phyloP scores from a whole-genome alignment of 2,888 invertebrate genomes.

The Campoletis raptor region DNA sequence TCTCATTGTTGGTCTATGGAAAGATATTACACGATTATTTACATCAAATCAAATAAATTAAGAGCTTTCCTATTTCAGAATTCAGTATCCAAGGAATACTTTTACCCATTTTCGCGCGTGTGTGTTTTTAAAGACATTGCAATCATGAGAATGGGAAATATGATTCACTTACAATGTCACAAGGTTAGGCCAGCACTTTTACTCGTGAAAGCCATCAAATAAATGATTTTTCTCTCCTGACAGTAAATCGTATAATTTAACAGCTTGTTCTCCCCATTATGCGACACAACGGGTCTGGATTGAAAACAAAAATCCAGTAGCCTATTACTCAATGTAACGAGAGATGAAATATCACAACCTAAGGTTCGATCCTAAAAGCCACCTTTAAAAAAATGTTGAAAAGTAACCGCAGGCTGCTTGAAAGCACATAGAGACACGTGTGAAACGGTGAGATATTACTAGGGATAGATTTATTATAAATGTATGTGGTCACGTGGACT shows the following conservation, averaged over 20 bases:
- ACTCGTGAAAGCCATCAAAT: not conserved
- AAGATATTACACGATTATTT: not conserved
- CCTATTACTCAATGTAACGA: not conserved
- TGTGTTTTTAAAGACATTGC: not conserved
- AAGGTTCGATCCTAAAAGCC: not conserved
- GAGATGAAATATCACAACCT: not conserved
- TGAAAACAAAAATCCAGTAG: not conserved
- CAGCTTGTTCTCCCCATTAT: not conserved
- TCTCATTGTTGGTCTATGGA: not conserved
- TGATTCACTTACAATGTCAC: not conserved
- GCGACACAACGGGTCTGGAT: not conserved
- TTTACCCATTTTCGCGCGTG: not conserved
- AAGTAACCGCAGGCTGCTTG: not conserved
- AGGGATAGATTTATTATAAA: constrained; percentile 25
- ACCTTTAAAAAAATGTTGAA: constrained; percentile 12
- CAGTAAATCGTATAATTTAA: not conserved
- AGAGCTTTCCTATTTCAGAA: too few species aligned
- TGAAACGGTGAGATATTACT: constrained; percentile 33
- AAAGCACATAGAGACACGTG: constrained; percentile 13
- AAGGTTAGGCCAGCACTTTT: too few species aligned
- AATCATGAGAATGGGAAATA: not conserved
- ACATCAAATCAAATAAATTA: too few species aligned
- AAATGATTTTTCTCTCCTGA: not conserved
- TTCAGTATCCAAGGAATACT: not conserved
- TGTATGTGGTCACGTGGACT: constrained; percentile 17